Percentiles rank a stretch among this genome's conserved stretches.
Evolutionary conservation across 2,113 vertebrate genomes (phyloP).

Genomic region (Emberiza fucata): DNA sequence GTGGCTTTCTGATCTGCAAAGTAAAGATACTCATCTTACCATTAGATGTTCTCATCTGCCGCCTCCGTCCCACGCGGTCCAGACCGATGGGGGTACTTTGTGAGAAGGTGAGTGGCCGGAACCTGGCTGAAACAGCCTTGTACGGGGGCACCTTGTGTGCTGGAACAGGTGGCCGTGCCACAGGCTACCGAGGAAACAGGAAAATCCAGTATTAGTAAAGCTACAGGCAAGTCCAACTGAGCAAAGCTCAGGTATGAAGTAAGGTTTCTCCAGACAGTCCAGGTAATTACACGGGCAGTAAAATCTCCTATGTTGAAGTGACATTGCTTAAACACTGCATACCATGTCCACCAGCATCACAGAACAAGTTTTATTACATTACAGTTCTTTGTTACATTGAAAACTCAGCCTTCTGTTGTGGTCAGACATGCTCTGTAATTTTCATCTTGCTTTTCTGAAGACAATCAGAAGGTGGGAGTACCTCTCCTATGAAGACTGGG

Average conservation of each 20-base stretch:
- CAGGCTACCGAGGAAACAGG: constrained; percentile 72
- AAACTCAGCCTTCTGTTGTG: neutral
- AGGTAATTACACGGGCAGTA: neutral
- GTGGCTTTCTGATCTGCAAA: neutral
- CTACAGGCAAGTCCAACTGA: neutral
- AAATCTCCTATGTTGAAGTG: neutral
- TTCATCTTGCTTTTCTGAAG: neutral
- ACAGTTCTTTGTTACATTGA: neutral
- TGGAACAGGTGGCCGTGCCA: constrained; percentile 85
- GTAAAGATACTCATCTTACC: constrained; percentile 75
- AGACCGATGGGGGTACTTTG: constrained; percentile 95
- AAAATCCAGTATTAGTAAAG: constrained; percentile 9
- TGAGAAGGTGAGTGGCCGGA: constrained; percentile 86
- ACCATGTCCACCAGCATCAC: neutral
- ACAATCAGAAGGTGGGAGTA: neutral
- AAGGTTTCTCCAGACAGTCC: neutral
- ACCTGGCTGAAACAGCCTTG: constrained; percentile 87
- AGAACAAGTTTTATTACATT: neutral
- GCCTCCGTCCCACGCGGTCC: constrained; percentile 85
- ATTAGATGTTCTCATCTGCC: constrained; percentile 82
- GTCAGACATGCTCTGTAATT: neutral
- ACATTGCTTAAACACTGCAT: neutral
- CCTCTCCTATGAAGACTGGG: neutral
- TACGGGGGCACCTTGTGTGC: constrained; percentile 93
- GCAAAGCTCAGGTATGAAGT: neutral